A percentile compares a stretch with the other conserved stretches of the same genome.
These are phyloP conservation scores for Alfaro cultratus DNA, from an alignment of 2,797 vertebrate genomes.

Conservation along the genomic window DNA sequence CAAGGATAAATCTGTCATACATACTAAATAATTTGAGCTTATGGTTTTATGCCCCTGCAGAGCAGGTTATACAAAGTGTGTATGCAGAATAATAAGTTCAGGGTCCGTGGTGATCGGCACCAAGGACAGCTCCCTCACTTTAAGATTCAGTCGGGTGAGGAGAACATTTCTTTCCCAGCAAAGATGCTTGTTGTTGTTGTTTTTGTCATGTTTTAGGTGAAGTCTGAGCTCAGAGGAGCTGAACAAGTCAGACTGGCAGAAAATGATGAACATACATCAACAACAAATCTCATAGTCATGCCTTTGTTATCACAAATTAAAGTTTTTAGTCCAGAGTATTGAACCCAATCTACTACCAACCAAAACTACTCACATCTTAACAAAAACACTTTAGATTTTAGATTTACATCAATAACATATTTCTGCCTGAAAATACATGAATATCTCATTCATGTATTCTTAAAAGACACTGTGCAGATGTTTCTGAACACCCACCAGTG, in stretches of 20 bases:
- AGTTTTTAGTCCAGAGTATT: neutral
- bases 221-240: neutral
- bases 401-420: neutral
- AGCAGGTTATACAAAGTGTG: neutral
- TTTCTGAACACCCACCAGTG: no score
- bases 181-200: neutral
- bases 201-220: neutral
- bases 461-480: no score
- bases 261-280: neutral
- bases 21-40: neutral
- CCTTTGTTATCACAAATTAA: neutral
- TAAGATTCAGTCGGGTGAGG: neutral
- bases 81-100: neutral
- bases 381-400: neutral
- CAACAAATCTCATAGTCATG: neutral
- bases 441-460: neutral
- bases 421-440: neutral
- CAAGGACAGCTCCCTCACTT: constrained; percentile 15
- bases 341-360: neutral
- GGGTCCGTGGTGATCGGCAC: constrained; percentile 28
- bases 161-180: neutral
- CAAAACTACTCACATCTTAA: neutral
- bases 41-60: neutral
- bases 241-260: neutral
- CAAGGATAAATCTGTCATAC: neutral